Percentiles rank a stretch among this genome's conserved stretches.
phyloP scores from a whole-genome alignment of 2,797 vertebrate genomes.

The Rhyacichthys aspro region DNA sequence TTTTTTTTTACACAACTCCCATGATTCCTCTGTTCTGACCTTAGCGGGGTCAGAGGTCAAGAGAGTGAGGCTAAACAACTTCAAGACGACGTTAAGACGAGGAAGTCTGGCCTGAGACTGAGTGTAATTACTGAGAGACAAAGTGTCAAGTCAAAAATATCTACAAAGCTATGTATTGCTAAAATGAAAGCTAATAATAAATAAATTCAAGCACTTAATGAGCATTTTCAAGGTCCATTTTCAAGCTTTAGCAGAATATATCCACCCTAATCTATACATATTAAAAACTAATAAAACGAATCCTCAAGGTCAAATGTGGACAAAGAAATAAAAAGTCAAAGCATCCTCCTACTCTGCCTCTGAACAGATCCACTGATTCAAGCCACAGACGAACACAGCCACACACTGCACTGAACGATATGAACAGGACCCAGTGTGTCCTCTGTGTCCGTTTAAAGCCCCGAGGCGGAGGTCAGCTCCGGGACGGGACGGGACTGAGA shows the following conservation, averaged over 20 bases:
- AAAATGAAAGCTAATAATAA: too few relatives aligned
- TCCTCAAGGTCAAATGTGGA: too few relatives aligned
- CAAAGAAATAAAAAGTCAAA: too few relatives aligned
- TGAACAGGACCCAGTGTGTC: constrained; percentile 2
- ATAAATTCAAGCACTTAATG: too few relatives aligned
- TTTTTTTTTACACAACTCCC: constrained; percentile 25
- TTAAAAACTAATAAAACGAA: too few relatives aligned
- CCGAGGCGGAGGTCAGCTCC: constrained; percentile 49
- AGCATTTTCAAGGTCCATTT: too few relatives aligned
- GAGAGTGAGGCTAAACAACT: neutral
- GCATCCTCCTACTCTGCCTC: too few relatives aligned
- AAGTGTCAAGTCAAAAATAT: too few relatives aligned
- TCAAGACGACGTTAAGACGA: neutral
- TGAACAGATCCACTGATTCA: neutral
- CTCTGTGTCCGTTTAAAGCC: constrained; percentile 27
- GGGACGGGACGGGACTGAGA: constrained; percentile 10
- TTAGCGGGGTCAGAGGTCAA: constrained; percentile 14
- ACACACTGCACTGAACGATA: constrained; percentile 30
- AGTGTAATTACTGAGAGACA: too few relatives aligned
- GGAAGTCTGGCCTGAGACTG: neutral
- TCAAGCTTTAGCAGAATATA: too few relatives aligned
- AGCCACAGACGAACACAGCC: constrained; percentile 3
- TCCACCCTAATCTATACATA: too few relatives aligned
- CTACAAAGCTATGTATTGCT: too few relatives aligned
- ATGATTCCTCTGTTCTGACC: constrained; percentile 28